Percentiles rank a stretch among this genome's conserved stretches.
Conservation (phyloP, 2,797 vertebrate genomes). For the Schizopygopsis malacanthus region DNA sequence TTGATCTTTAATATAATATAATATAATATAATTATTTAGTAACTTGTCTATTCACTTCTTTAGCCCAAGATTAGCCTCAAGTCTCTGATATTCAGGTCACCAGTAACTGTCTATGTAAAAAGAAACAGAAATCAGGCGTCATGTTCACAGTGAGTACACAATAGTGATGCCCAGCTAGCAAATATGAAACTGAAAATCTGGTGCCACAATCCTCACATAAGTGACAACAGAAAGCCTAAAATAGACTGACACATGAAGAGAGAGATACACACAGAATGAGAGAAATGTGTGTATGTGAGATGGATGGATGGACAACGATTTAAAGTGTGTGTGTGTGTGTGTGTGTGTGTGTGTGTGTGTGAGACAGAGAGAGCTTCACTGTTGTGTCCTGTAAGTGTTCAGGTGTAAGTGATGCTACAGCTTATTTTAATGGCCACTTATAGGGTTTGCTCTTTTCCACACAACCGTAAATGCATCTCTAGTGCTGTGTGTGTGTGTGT, state of each 20-base stretch:
- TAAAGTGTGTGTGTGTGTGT: neutral
- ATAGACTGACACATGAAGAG: conserved; percentile 3
- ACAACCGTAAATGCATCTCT: conserved; percentile 51
- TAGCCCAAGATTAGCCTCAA: neutral
- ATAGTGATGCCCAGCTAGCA: no score
- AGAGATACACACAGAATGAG: conserved; percentile 15
- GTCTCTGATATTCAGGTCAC: neutral
- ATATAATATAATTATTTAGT: no score
- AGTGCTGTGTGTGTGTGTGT: conserved; percentile 40
- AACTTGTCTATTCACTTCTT: neutral
- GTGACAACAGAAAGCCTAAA: neutral
- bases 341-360: neutral
- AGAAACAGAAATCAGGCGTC: neutral
- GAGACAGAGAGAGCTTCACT: neutral
- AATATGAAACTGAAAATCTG: neutral
- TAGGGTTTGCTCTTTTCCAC: conserved; percentile 47
- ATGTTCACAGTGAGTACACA: neutral
- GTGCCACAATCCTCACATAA: neutral
- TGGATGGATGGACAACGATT: conserved; percentile 1
- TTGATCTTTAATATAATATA: no score
- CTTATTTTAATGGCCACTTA: conserved; percentile 56
- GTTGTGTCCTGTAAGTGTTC: conserved; percentile 46
- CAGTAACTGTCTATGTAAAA: neutral
- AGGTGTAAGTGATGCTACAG: conserved; percentile 55
- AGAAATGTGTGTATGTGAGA: neutral